These are phyloP conservation scores for Aphaenogaster ashmeadi DNA, from an alignment of 1,140 invertebrate species.

Conservation along the genomic window DNA sequence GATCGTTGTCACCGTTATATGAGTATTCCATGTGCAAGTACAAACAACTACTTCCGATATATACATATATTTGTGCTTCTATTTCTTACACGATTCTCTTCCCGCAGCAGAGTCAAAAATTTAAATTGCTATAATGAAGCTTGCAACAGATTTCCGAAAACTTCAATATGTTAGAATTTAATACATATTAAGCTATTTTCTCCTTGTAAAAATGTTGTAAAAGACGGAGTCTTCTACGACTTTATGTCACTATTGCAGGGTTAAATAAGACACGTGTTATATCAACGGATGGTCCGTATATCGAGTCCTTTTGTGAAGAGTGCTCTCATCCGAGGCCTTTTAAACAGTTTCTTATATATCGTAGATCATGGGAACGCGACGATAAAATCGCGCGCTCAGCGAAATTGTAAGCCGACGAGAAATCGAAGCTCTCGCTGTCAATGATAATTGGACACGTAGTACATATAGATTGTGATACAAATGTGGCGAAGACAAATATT, in stretches of 20 bases:
- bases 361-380: neutral
- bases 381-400: constrained; percentile 31
- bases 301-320: neutral
- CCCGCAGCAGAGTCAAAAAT: neutral
- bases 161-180: constrained; percentile 8
- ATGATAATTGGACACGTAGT: constrained; percentile 17
- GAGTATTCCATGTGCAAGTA: constrained; percentile 15
- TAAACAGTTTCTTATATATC: neutral
- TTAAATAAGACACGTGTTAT: neutral
- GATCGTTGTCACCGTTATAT: neutral
- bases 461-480: constrained; percentile 29
- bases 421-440: constrained; percentile 26
- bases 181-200: constrained; percentile 6
- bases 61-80: neutral
- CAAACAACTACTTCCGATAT: constrained; percentile 23
- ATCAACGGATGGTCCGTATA: neutral
- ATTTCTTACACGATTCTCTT: constrained; percentile 16
- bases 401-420: constrained; percentile 54
- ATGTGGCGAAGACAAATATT: neutral
- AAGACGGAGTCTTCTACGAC: neutral
- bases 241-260: neutral
- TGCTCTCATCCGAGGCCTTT: constrained; percentile 17
- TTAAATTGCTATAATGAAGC: neutral
- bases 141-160: neutral
- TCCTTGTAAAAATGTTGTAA: constrained; percentile 9